These are phyloP conservation scores for Enteromius trimaculatus DNA, from an alignment of 2,797 vertebrate species.

Conservation along the genomic window DNA sequence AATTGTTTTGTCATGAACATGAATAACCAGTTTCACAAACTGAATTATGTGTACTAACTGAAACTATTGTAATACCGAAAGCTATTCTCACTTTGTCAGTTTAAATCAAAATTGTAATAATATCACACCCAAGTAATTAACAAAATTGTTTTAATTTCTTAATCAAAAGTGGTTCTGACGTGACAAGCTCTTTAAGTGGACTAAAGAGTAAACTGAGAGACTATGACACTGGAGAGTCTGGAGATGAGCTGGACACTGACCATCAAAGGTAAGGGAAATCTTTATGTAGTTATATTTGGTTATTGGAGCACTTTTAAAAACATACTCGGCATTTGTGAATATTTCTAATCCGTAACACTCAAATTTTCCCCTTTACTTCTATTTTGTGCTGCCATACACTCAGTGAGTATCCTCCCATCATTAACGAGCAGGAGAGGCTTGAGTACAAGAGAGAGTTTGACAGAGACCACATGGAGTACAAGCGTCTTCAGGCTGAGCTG, in stretches of 20 bases:
- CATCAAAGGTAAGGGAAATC: slow-evolving; percentile 77
- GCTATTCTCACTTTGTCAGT: neutral
- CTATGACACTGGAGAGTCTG: slow-evolving; percentile 84
- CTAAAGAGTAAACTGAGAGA: slow-evolving; percentile 71
- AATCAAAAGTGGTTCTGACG: slow-evolving; percentile 42
- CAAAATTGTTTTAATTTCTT: neutral
- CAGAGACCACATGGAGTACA: slow-evolving; percentile 81
- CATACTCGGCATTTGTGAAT: neutral
- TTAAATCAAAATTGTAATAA: neutral
- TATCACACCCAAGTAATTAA: neutral
- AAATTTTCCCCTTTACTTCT: neutral
- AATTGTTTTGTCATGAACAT: slow-evolving; percentile 39
- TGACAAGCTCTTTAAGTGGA: slow-evolving; percentile 53
- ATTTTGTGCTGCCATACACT: neutral
- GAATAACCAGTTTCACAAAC: slow-evolving; percentile 47
- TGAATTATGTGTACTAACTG: neutral
- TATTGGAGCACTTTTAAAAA: neutral
- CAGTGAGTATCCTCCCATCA: slow-evolving; percentile 79
- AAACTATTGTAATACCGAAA: neutral
- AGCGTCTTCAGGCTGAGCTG: slow-evolving; percentile 80
- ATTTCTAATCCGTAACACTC: neutral
- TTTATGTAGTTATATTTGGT: neutral
- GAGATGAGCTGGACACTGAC: slow-evolving; percentile 85
- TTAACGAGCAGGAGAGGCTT: slow-evolving; percentile 78
- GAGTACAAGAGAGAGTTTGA: slow-evolving; percentile 84